A percentile compares a stretch with the other conserved stretches of the same genome.
phyloP scores from a whole-genome alignment of 2,113 vertebrate genomes.

The Atlantisia rogersi region DNA sequence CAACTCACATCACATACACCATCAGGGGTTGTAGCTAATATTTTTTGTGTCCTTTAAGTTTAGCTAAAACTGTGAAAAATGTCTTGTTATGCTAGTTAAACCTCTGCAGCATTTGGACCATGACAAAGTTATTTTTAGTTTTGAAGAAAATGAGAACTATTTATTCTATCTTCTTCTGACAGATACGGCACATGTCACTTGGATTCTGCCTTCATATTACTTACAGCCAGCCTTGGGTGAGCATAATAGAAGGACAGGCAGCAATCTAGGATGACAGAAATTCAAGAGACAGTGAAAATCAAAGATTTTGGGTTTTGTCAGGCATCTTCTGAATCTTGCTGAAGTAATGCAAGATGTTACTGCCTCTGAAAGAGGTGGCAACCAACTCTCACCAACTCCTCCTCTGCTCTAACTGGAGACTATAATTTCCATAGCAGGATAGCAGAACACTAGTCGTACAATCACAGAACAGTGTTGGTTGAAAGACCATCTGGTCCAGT shows the following conservation, averaged over 20 bases:
- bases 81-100: not conserved
- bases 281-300: conserved; percentile 24
- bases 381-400: not conserved
- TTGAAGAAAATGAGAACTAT: not conserved
- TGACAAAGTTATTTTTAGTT: not conserved
- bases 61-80: not conserved
- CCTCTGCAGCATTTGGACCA: not conserved
- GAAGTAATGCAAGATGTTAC: conserved; percentile 1
- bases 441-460: not conserved
- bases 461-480: not conserved
- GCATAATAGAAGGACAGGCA: conserved; percentile 40
- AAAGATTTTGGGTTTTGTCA: conserved; percentile 39
- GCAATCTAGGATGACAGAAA: conserved; percentile 27
- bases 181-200: conserved; percentile 1
- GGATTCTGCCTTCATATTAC: not conserved
- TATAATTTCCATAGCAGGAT: not conserved
- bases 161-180: not conserved
- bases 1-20: not conserved
- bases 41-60: not conserved
- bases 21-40: not conserved
- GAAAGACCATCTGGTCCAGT: not conserved
- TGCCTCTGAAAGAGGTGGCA: not conserved
- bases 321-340: conserved; percentile 29
- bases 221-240: conserved; percentile 27
- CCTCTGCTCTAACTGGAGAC: not conserved